These are phyloP conservation scores for Gambusia yucatana DNA, from an alignment of 2,797 vertebrate species.

Conservation along the genomic window DNA sequence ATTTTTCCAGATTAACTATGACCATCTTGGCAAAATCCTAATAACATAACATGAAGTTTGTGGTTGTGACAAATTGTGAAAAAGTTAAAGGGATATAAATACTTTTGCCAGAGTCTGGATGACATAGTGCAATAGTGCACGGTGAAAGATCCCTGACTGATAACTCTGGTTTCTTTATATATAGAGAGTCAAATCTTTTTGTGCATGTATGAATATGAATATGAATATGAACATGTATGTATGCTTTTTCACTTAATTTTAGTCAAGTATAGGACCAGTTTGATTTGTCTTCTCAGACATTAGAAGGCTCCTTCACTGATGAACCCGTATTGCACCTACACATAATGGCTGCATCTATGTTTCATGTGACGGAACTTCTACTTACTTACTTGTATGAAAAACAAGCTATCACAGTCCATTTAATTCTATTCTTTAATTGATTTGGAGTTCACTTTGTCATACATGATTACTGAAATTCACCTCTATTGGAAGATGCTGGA, in stretches of 20 bases:
- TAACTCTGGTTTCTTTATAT: not conserved
- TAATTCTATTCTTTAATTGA: constrained; percentile 33
- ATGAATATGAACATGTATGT: no score
- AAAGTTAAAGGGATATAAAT: no score
- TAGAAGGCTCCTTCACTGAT: not conserved
- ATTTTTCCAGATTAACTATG: not conserved
- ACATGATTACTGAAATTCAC: constrained; percentile 17
- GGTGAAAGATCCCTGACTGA: not conserved
- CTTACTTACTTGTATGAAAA: constrained; percentile 36
- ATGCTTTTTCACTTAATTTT: not conserved
- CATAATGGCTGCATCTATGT: not conserved
- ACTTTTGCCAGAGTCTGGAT: not conserved
- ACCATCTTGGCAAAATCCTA: not conserved
- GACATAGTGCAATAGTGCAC: not conserved
- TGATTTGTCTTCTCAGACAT: not conserved
- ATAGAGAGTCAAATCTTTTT: not conserved
- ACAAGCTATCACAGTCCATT: constrained; percentile 3
- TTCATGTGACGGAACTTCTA: constrained; percentile 4
- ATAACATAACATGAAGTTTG: not conserved
- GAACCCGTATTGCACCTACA: not conserved
- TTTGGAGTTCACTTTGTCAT: constrained; percentile 36
- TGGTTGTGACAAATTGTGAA: not conserved
- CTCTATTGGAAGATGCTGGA: constrained; percentile 31
- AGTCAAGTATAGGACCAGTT: not conserved
- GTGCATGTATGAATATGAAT: no score